Evolutionary conservation across 2,888 invertebrate genomes (phyloP).

Genomic region (Crossocerus cetratus): DNA sequence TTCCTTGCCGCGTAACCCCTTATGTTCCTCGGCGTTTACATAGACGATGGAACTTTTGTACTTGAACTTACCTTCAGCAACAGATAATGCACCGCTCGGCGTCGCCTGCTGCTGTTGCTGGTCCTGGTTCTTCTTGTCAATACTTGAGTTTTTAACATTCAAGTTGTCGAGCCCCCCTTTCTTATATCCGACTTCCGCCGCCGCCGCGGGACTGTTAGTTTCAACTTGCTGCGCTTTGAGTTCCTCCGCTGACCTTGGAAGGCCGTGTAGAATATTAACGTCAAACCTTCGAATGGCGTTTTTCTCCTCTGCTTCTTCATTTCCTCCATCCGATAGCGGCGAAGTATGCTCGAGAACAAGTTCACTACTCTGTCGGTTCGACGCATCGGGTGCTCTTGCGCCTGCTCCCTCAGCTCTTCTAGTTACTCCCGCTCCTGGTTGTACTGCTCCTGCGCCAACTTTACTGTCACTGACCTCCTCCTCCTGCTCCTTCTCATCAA

Average conservation of each 20-base stretch:
- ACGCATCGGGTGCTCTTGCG: no score
- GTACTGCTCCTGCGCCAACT: neutral
- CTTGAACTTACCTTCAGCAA: slow-evolving; percentile 34
- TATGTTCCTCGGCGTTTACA: slow-evolving; percentile 51
- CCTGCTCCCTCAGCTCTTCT: neutral
- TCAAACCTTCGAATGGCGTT: slow-evolving; percentile 72
- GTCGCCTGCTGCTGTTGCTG: no score
- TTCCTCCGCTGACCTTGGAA: no score
- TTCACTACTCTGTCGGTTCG: slow-evolving; percentile 51
- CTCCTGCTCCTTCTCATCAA: neutral
- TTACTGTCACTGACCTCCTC: no score
- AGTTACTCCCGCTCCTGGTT: neutral
- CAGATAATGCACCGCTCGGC: neutral
- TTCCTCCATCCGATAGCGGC: neutral
- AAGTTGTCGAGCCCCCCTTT: no score
- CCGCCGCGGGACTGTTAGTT: no score
- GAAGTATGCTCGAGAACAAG: slow-evolving; percentile 26
- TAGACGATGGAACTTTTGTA: slow-evolving; percentile 55
- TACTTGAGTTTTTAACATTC: no score
- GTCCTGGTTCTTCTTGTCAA: no score
- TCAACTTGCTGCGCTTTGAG: neutral
- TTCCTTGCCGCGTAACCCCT: slow-evolving; percentile 31
- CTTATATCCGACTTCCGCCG: neutral
- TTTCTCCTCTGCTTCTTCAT: neutral
- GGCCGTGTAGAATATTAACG: slow-evolving; percentile 8